Base-by-base conservation (phyloP, 2,888 invertebrate genomes). In the Ommatoiulus sabulosus region DNA sequence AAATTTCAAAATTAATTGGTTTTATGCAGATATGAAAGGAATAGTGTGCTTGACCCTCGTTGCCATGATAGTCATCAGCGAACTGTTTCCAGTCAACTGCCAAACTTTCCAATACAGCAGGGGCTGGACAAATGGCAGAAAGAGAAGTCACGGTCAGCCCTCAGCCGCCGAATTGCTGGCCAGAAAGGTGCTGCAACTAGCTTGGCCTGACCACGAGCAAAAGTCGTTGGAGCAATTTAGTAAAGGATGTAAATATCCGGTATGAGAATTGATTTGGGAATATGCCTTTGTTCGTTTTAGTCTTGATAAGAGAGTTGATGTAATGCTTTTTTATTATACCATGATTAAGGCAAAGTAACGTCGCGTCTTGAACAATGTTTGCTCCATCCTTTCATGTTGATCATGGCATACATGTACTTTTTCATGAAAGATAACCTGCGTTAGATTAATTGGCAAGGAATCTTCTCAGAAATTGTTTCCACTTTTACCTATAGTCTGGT, bases 41-140 rank as follows among this genome's bases (percentile, higher is more conserved):
- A 57, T 57, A 17, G 57, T 15, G 57, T 57, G 57, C 57, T 57
- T 57, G 57, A 3, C 17, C 4, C 12, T 57, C 17, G 57, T 57
- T 57, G 57, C 57, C 17, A 17, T 57, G 57, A 4, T 57, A 15
- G 57, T 57, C 57, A 7, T 57, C 15, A 17, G 12, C 12, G 84
- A 84, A 20, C 84, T 84, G 24, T 44, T 44, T 84, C 44, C 44
- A 43, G 84, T 20, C 86, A 46, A 12, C 44, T 44, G 24, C 35
- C 89, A 89, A 89, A 89, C 89, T 20, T 96, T 96, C 93, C 96
- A 96, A 91, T 96, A 96, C 92, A 96, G 96, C 80, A 93, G 95
- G 0, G 96, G 96, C 6, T 96, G 96, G 96, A 96, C 95, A 90
- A 96, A 95, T 91, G 96, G 96, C 43, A 95, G 95, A 91, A 91